These are phyloP conservation scores for Tricholaema leucomelas DNA, from an alignment of 2,113 vertebrate species.

Conservation along the genomic window DNA sequence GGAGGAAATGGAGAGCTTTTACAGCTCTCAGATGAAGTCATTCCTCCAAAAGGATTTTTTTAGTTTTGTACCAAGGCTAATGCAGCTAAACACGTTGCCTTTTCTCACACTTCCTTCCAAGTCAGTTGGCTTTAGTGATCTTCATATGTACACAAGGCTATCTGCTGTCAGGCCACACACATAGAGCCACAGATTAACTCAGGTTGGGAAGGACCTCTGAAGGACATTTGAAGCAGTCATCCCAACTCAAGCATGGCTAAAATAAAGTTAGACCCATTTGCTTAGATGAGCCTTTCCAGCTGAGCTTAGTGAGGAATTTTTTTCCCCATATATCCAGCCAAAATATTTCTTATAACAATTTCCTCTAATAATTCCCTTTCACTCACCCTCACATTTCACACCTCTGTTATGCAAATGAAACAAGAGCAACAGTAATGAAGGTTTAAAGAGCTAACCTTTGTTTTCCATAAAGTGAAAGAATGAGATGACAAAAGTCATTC, in stretches of 20 bases:
- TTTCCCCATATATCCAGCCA: not conserved
- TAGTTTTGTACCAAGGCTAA: not conserved
- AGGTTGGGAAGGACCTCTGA: not conserved
- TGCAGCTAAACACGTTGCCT: not conserved
- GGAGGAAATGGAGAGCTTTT: not conserved
- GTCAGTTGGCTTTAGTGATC: not conserved
- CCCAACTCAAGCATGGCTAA: not conserved
- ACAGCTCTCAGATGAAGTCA: not conserved
- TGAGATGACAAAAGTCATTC: not conserved
- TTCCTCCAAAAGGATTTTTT: not conserved
- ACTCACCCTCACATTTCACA: not conserved
- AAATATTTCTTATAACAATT: not conserved
- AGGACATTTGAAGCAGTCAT: not conserved
- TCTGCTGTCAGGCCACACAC: not conserved
- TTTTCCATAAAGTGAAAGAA: not conserved
- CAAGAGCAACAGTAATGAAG: not conserved
- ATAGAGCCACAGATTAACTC: not conserved
- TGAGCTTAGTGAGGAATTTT: not conserved
- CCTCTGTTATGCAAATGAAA: not conserved
- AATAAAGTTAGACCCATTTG: not conserved
- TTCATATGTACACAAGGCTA: not conserved
- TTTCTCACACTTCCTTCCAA: not conserved
- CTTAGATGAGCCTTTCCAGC: not conserved
- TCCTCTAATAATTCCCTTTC: not conserved
- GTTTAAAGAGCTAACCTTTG: not conserved